Evolutionary conservation across 2,113 vertebrate genomes (phyloP).

Genomic region (Cynocephalus volans): DNA sequence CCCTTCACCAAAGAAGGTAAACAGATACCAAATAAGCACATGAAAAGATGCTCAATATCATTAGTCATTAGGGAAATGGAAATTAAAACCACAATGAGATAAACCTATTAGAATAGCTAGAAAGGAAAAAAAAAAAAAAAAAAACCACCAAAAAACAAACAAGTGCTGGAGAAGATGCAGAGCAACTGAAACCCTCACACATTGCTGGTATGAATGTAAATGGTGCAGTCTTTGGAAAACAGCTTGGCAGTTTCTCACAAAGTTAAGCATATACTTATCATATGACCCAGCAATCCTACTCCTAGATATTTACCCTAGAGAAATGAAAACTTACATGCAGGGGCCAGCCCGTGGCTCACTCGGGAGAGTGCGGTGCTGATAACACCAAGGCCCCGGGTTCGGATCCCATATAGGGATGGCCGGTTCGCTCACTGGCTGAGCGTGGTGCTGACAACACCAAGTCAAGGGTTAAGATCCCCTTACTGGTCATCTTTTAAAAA

Average conservation of each 20-base stretch:
- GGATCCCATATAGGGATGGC: no score
- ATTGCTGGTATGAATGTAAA: background rate
- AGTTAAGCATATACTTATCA: conserved; percentile 1
- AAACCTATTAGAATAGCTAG: background rate
- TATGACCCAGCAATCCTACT: background rate
- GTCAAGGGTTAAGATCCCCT: no score
- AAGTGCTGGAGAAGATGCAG: background rate
- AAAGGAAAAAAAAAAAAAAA: background rate
- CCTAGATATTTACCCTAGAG: background rate
- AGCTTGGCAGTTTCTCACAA: conserved; percentile 1
- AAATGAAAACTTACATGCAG: no score
- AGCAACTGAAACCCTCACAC: background rate
- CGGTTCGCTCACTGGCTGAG: no score
- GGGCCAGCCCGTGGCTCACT: no score
- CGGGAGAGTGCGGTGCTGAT: no score
- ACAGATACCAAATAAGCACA: conserved; percentile 39
- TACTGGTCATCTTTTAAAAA: no score
- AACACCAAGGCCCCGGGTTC: no score
- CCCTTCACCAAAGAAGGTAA: background rate
- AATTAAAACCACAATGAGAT: conserved; percentile 11
- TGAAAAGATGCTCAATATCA: background rate
- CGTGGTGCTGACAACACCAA: no score
- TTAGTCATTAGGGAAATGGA: background rate
- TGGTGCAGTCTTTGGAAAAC: background rate
- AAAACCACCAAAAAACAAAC: background rate